Evolutionary conservation across 2,113 vertebrate genomes (phyloP).

Genomic region (Trachemys scripta): DNA sequence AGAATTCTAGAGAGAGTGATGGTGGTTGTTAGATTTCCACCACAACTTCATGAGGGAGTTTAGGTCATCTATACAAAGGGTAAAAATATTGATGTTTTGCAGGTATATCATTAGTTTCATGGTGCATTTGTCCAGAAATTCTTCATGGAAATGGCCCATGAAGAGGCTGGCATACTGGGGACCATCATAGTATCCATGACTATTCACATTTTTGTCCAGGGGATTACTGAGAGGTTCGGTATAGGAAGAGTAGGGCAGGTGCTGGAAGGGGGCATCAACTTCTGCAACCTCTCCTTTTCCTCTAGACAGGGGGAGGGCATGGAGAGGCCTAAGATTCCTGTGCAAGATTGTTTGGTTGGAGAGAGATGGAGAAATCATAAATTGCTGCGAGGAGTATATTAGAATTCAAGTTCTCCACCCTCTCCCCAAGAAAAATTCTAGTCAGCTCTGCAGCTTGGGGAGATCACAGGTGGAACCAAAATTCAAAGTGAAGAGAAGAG

Average conservation of each 20-base stretch:
- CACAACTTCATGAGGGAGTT: too few species aligned
- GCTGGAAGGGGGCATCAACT: neutral
- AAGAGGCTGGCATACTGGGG: too few species aligned
- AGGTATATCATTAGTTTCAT: too few species aligned
- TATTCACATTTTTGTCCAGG: neutral
- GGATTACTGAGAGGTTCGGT: neutral
- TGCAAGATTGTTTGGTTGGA: neutral
- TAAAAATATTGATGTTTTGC: too few species aligned
- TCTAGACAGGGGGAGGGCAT: neutral
- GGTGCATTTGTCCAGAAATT: too few species aligned
- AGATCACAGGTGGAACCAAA: neutral
- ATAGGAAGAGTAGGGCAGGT: fast-evolving
- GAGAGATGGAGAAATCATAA: neutral
- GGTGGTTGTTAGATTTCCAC: too few species aligned
- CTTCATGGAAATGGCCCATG: too few species aligned
- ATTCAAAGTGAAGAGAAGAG: neutral
- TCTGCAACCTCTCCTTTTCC: neutral
- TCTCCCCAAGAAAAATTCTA: neutral
- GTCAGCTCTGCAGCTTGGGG: neutral
- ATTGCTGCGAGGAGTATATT: neutral
- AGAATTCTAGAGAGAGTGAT: too few species aligned
- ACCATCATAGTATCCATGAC: too few species aligned
- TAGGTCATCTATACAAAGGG: too few species aligned
- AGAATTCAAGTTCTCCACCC: neutral
- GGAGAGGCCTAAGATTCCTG: neutral